A percentile compares a stretch with the other conserved stretches of the same genome.
Conservation (phyloP, 2,888 invertebrate species). For the Agrypnus murinus region DNA sequence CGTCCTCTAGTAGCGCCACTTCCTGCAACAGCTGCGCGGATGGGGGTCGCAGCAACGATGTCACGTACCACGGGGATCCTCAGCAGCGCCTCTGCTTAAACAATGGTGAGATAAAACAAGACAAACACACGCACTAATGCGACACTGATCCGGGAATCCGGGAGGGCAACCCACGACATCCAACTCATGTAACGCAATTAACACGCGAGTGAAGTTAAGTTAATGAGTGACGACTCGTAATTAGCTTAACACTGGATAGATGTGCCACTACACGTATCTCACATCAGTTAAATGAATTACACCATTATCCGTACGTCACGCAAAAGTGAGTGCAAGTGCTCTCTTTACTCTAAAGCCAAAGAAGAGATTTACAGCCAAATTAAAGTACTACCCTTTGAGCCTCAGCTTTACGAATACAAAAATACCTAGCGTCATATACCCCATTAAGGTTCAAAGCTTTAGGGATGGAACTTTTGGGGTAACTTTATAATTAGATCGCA, state of each 20-base stretch:
- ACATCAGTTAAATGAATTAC: slow-evolving; percentile 62
- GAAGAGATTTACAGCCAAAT: slow-evolving; percentile 47
- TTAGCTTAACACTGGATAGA: slow-evolving; percentile 69
- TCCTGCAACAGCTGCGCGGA: slow-evolving; percentile 71
- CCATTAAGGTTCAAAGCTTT: slow-evolving; percentile 52
- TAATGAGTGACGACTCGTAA: slow-evolving; percentile 70
- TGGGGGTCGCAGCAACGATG: slow-evolving; percentile 62
- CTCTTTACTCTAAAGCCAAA: slow-evolving; percentile 36
- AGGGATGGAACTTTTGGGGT: slow-evolving; percentile 53
- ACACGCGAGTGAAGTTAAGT: slow-evolving; percentile 65
- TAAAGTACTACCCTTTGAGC: slow-evolving; percentile 38
- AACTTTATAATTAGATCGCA: slow-evolving; percentile 66
- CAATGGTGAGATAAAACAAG: slow-evolving; percentile 64
- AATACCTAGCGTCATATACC: slow-evolving; percentile 47
- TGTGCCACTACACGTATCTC: slow-evolving; percentile 65
- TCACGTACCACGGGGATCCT: slow-evolving; percentile 66
- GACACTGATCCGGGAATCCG: slow-evolving; percentile 41
- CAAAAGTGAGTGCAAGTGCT: slow-evolving; percentile 49
- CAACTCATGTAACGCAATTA: slow-evolving; percentile 60
- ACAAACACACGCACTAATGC: slow-evolving; percentile 48
- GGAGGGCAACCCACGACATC: slow-evolving; percentile 47
- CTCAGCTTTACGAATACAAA: slow-evolving; percentile 43
- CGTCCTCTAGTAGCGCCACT: slow-evolving; percentile 75
- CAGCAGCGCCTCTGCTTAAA: slow-evolving; percentile 67
- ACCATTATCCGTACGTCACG: slow-evolving; percentile 55